Percentiles rank a stretch among this genome's conserved stretches.
Evolutionary conservation across 2,888 invertebrate genomes (phyloP).

Genomic region (Stenotaenia linearis): DNA sequence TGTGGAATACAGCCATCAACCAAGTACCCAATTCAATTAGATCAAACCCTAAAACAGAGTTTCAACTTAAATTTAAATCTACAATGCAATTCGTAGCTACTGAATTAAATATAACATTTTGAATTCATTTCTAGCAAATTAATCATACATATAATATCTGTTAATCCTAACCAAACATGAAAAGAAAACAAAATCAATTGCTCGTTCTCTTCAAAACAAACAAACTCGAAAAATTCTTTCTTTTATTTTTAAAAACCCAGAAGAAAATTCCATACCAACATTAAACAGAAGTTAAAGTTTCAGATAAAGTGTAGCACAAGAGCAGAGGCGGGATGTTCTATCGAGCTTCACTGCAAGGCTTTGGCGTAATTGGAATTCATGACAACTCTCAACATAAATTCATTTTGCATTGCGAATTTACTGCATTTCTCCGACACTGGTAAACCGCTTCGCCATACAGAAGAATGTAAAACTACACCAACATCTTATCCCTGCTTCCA

Average conservation of each 20-base stretch:
- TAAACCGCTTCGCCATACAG: conserved; percentile 13
- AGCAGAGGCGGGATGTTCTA: background rate
- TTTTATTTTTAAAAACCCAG: background rate
- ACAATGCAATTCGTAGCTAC: no score
- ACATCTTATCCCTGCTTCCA: background rate
- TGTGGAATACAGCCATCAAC: no score
- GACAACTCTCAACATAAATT: conserved; percentile 26
- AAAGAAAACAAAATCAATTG: background rate
- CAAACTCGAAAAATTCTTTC: background rate
- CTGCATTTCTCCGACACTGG: conserved; percentile 19
- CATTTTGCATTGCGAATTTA: conserved; percentile 24
- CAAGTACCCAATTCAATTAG: background rate
- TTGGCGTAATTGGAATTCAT: conserved; percentile 26
- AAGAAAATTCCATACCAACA: background rate
- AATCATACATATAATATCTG: background rate
- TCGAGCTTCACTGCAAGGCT: conserved; percentile 8
- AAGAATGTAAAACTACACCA: conserved; percentile 18
- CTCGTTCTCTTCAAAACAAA: background rate
- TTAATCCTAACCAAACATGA: no score
- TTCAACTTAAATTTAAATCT: background rate
- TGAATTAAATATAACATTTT: background rate
- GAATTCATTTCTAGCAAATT: background rate
- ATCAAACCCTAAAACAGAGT: background rate
- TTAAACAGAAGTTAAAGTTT: background rate
- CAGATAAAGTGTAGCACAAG: background rate